phyloP scores from a whole-genome alignment of 2,888 invertebrate species.

The Archaeoteleia sp. region DNA sequence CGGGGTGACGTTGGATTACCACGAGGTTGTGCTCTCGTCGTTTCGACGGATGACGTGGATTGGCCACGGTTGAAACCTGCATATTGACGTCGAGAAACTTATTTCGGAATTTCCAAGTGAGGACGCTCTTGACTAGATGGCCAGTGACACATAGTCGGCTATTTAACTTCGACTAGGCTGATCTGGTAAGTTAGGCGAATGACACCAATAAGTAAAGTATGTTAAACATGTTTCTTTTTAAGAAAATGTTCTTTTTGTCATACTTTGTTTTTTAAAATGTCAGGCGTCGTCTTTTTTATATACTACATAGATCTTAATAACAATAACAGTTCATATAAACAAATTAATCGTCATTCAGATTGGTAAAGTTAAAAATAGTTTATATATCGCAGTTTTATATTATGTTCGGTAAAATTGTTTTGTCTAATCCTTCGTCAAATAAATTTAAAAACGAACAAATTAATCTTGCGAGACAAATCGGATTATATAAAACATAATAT shows the following conservation, averaged over 20 bases:
- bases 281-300: too few species aligned
- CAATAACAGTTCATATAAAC: too few species aligned
- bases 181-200: constrained; percentile 20
- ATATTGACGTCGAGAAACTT: constrained; percentile 25
- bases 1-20: constrained; percentile 29
- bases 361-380: too few species aligned
- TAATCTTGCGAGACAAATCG: too few species aligned
- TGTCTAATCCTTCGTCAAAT: too few species aligned
- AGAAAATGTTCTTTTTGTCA: not conserved
- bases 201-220: constrained; percentile 1
- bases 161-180: constrained; percentile 12
- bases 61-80: constrained; percentile 27
- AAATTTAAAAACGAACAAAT: too few species aligned
- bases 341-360: too few species aligned
- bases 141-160: constrained; percentile 23
- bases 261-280: too few species aligned
- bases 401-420: too few species aligned
- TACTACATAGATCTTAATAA: too few species aligned
- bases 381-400: too few species aligned
- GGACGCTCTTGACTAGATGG: constrained; percentile 34
- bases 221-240: not conserved
- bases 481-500: too few species aligned
- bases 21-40: constrained; percentile 29
- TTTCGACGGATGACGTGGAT: constrained; percentile 26
- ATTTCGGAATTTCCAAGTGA: constrained; percentile 34